Conservation (phyloP, 35 echinoderm and acorn worm genomes). For the Ophiothrix spiculata region DNA sequence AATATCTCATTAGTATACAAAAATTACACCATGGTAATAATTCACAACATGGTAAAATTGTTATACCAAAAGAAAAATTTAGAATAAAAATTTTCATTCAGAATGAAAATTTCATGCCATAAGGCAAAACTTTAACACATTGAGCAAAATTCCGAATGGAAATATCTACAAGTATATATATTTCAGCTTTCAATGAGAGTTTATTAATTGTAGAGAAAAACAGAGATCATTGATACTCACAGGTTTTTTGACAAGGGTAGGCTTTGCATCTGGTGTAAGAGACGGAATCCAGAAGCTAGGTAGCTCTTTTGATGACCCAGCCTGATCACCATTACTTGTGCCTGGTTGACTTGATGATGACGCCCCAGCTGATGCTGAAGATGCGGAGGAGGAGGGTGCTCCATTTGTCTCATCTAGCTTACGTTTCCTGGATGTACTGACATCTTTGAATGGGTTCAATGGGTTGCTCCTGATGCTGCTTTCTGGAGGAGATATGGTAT, state of each 20-base stretch:
- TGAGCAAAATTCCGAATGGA: background rate
- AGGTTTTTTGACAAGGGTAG: conserved; percentile 81
- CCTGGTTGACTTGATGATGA: conserved; percentile 14
- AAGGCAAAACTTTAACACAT: background rate
- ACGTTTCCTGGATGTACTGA: conserved; percentile 52
- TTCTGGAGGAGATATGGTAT: too few species aligned
- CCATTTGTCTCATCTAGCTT: conserved; percentile 52
- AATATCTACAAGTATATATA: background rate
- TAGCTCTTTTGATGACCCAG: conserved; percentile 39
- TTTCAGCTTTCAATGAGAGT: background rate
- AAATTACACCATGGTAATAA: too few species aligned
- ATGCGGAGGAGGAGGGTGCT: background rate
- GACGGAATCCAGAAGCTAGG: conserved; percentile 97
- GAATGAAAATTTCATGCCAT: too few species aligned
- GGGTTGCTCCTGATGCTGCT: conserved; percentile 78
- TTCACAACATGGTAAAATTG: background rate
- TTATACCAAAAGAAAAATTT: background rate
- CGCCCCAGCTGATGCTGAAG: conserved; percentile 11
- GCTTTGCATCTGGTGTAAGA: conserved; percentile 79
- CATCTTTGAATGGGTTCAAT: conserved; percentile 66
- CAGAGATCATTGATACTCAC: conserved; percentile 33
- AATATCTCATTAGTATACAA: too few species aligned
- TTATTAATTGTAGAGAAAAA: background rate
- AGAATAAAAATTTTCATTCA: too few species aligned
- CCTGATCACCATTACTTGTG: conserved; percentile 16